Evolutionary conservation across 2,888 invertebrate species (phyloP), one percentile per base, ranked within the genome.

Genomic region (Conistra vaccinii): DNA sequence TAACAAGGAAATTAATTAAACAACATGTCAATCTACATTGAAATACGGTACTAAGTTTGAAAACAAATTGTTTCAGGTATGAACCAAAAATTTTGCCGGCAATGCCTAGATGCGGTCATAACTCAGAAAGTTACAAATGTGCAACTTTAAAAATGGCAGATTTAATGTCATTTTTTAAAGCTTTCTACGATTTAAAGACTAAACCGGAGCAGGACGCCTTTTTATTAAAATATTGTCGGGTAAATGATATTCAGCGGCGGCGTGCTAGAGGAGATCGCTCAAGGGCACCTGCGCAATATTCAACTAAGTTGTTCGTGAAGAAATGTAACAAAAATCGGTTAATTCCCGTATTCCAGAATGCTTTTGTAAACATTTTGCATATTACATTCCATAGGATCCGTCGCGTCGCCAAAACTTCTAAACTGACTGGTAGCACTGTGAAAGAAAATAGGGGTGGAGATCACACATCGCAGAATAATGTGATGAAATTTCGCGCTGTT

Each of bases 391-490:
- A 71, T 63, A 71, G 71, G 48, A 63, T 71, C 60, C 29, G 53
- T 45, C 48, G 51, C 26, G 39, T 62, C 26, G 45, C 71, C 35
- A 58, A 71, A 48, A 62, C 39, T 45, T 71, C 39, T 48, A 61
- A 45, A 51, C 39, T 39, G 62, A 71, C 63, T 71, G 61, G 71
- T 53, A 62, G 71, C 32, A n/a, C 62, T 35, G 48, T 63, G 9
- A 71, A 62, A 51, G 71, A 71, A 39, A 71, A 71, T 32, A 61
- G 71, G 29, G 71, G 71, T 26, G 71, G 71, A 12, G 71, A 71
- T 53, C 71, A 53, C 32, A 53, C 63, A 35, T 61, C 53, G 26
- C 42, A 61, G n/a, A 71, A 71, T n/a, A 61, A 71, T 62, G 35
- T 35, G 20, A 29, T 26, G 20, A 71, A 71, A 62, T 29, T 71